These are phyloP conservation scores for Novumbra hubbsi DNA, from an alignment of 2,797 vertebrate genomes.

Conservation along the genomic window DNA sequence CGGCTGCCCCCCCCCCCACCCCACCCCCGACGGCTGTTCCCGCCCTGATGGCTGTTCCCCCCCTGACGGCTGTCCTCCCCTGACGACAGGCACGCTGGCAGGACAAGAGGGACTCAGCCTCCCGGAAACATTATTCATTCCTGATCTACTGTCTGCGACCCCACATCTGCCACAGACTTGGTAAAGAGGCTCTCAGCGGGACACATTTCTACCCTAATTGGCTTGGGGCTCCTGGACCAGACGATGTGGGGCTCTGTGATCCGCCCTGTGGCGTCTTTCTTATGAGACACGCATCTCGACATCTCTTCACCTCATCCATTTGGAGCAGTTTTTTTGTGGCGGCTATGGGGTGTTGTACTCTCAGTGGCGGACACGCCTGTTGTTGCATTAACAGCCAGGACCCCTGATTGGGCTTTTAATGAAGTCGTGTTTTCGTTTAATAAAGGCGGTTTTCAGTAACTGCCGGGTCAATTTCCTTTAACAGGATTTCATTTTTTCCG, in stretches of 20 bases:
- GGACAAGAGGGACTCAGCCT: slow-evolving; percentile 33
- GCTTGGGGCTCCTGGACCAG: slow-evolving; percentile 42
- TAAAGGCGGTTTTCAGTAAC: neutral
- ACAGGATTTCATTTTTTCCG: neutral
- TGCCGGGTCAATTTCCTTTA: neutral
- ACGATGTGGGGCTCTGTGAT: slow-evolving; percentile 30
- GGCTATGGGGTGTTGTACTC: neutral
- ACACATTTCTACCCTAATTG: slow-evolving; percentile 54
- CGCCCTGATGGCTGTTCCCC: too few species aligned
- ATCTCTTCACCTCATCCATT: neutral
- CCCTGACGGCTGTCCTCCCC: slow-evolving; percentile 45
- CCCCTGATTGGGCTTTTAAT: neutral
- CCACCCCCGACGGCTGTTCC: too few species aligned
- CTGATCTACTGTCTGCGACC: slow-evolving; percentile 61
- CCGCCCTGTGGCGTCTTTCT: slow-evolving; percentile 34
- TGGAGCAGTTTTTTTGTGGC: neutral
- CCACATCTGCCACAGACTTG: slow-evolving; percentile 40
- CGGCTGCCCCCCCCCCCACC: too few species aligned
- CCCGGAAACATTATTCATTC: slow-evolving; percentile 47
- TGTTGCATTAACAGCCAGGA: neutral
- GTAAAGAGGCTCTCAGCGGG: slow-evolving; percentile 38
- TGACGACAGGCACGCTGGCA: slow-evolving; percentile 16
- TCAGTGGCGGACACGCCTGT: neutral
- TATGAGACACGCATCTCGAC: slow-evolving; percentile 31
- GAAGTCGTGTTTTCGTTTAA: neutral